Conservation (phyloP, 2,113 vertebrate species). For the Notothenia rossii region DNA sequence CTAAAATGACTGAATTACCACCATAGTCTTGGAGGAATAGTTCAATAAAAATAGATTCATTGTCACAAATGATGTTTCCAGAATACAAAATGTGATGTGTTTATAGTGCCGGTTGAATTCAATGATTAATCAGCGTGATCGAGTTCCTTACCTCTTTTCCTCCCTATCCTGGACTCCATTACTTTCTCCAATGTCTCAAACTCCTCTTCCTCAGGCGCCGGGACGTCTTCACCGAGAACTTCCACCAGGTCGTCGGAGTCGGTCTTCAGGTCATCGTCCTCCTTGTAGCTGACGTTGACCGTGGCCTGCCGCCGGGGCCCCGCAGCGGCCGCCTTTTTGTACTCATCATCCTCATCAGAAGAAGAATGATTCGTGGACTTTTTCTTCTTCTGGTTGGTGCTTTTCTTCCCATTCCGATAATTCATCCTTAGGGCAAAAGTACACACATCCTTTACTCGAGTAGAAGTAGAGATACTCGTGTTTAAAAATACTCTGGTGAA, state of each 20-base stretch:
- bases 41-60: no score
- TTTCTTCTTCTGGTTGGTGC: conserved; percentile 88
- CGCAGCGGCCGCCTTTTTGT: conserved; percentile 88
- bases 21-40: no score
- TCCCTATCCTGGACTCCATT: conserved; percentile 92
- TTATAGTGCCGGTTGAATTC: background rate
- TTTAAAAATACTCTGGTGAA: no score
- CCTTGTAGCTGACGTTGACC: conserved; percentile 97
- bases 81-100: background rate
- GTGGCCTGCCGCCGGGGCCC: conserved; percentile 96
- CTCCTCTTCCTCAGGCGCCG: conserved; percentile 95
- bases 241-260: conserved; percentile 98
- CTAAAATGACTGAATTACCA: no score
- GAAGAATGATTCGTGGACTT: conserved; percentile 87
- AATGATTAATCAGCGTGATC: accelerated
- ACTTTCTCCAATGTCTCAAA: conserved; percentile 98
- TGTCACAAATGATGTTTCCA: no score
- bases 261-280: conserved; percentile 96
- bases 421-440: conserved; percentile 77
- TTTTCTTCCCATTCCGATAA: conserved; percentile 93
- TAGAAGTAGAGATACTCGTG: no score
- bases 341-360: conserved; percentile 86
- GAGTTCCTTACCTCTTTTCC: conserved; percentile 90
- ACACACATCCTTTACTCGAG: no score
- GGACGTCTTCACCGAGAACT: conserved; percentile 95